phyloP scores from a whole-genome alignment of 30 jellyfish, hydroid and myxozoan species.

The Hydractinia echinata region DNA sequence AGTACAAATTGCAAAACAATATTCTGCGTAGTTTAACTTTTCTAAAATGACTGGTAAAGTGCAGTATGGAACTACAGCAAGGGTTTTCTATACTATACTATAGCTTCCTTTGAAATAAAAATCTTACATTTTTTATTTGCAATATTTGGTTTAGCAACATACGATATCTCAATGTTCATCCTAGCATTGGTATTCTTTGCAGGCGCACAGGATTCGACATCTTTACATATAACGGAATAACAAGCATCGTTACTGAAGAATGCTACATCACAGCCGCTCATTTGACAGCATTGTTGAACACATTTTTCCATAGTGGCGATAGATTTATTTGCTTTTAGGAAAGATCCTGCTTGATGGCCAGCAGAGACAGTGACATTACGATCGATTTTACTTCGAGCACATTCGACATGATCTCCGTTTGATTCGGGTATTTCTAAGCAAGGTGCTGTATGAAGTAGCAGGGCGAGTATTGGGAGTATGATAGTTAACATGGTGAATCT shows the following conservation, averaged over 20 bases:
- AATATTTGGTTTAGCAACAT: conserved; percentile 74
- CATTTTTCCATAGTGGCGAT: conserved; percentile 72
- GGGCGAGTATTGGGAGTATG: background rate
- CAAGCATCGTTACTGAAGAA: conserved; percentile 66
- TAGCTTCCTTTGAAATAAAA: background rate
- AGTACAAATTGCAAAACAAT: too few relatives aligned
- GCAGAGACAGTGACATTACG: conserved; percentile 73
- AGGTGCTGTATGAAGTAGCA: background rate
- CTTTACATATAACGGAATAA: conserved; percentile 72
- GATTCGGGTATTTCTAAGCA: conserved; percentile 28
- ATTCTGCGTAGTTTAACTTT: too few relatives aligned
- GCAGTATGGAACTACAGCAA: too few relatives aligned
- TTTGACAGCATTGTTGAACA: conserved; percentile 73
- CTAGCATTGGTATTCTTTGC: conserved; percentile 29
- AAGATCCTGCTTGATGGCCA: conserved; percentile 77
- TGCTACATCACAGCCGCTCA: conserved; percentile 87
- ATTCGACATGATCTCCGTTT: conserved; percentile 44
- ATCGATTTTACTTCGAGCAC: conserved; percentile 77
- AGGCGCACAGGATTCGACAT: conserved; percentile 90
- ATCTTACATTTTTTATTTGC: background rate
- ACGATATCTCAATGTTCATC: conserved; percentile 58
- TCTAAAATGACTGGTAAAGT: too few relatives aligned
- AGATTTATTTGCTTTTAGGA: conserved; percentile 60
- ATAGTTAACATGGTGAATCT: too few relatives aligned
- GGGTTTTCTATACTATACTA: too few relatives aligned